A percentile compares a stretch with the other conserved stretches of the same genome.
Evolutionary conservation across 2,888 invertebrate species (phyloP).

Genomic region (Megamerina dolium): DNA sequence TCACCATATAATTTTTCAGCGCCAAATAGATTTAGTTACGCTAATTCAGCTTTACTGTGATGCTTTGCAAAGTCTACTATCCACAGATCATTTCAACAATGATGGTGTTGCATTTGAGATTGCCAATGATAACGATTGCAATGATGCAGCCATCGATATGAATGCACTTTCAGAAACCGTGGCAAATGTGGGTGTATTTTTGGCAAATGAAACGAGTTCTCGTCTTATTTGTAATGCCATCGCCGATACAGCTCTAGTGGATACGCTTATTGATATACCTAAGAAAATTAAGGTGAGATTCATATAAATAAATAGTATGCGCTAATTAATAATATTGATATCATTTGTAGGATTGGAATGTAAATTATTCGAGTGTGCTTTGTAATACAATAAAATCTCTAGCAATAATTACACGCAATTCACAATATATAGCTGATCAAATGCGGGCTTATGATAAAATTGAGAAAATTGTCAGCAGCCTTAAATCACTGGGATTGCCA

Average conservation of each 20-base stretch:
- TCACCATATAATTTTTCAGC: slow-evolving; percentile 44
- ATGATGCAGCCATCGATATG: slow-evolving; percentile 39
- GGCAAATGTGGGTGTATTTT: slow-evolving; percentile 41
- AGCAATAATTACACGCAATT: slow-evolving; percentile 35
- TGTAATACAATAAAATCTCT: slow-evolving; percentile 39
- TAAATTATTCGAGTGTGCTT: slow-evolving; percentile 36
- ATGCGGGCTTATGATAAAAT: slow-evolving; percentile 34
- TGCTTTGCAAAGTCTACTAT: slow-evolving; percentile 42
- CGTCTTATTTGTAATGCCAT: slow-evolving; percentile 42
- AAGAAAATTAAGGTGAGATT: slow-evolving; percentile 37
- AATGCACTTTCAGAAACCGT: slow-evolving; percentile 44
- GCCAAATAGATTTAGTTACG: slow-evolving; percentile 55
- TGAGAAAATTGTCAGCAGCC: slow-evolving; percentile 37
- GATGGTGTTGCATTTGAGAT: slow-evolving; percentile 37
- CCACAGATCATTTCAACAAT: slow-evolving; percentile 38
- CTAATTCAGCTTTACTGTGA: slow-evolving; percentile 49
- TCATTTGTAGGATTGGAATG: slow-evolving; percentile 38
- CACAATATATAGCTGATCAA: slow-evolving; percentile 29
- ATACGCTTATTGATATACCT: slow-evolving; percentile 44
- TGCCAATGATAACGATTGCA: slow-evolving; percentile 33
- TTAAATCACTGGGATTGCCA: slow-evolving; percentile 50
- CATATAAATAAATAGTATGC: neutral
- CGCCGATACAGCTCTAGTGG: slow-evolving; percentile 47
- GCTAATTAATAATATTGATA: no score
- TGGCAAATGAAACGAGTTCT: slow-evolving; percentile 30